Conservation (phyloP, 2,888 invertebrate genomes). For the Iphiclides podalirius region DNA sequence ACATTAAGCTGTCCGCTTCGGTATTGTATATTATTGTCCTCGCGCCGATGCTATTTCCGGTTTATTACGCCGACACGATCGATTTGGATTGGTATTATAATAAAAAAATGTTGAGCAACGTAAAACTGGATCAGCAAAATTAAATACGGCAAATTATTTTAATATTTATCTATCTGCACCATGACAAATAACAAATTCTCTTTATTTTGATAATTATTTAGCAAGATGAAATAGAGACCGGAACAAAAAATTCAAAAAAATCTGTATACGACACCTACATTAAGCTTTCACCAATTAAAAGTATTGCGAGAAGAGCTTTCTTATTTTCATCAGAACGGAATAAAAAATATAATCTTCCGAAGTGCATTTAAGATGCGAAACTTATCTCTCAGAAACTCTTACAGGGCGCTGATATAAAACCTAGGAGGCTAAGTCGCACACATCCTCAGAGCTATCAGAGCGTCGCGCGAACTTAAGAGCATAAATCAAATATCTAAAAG, state of each 20-base stretch:
- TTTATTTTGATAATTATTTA: too few relatives aligned
- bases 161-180: too few relatives aligned
- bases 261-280: too few relatives aligned
- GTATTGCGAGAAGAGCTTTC: too few relatives aligned
- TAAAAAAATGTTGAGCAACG: not conserved
- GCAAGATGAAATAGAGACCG: too few relatives aligned
- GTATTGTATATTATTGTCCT: not conserved
- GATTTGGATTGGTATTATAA: not conserved
- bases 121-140: conserved; percentile 36
- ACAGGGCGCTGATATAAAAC: conserved; percentile 35
- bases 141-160: conserved; percentile 44
- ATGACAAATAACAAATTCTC: too few relatives aligned
- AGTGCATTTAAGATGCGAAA: conserved; percentile 42
- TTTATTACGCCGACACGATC: not conserved
- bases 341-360: conserved; percentile 45
- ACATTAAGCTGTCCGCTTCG: not conserved
- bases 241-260: too few relatives aligned
- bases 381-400: conserved; percentile 41
- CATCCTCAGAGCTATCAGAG: conserved; percentile 39
- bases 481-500: conserved; percentile 55
- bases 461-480: conserved; percentile 39
- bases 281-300: too few relatives aligned
- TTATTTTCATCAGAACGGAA: conserved; percentile 40
- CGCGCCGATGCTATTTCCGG: not conserved
- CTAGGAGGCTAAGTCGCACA: conserved; percentile 45